Conservation (phyloP, 2,797 vertebrate genomes). For the Enteromius trimaculatus region DNA sequence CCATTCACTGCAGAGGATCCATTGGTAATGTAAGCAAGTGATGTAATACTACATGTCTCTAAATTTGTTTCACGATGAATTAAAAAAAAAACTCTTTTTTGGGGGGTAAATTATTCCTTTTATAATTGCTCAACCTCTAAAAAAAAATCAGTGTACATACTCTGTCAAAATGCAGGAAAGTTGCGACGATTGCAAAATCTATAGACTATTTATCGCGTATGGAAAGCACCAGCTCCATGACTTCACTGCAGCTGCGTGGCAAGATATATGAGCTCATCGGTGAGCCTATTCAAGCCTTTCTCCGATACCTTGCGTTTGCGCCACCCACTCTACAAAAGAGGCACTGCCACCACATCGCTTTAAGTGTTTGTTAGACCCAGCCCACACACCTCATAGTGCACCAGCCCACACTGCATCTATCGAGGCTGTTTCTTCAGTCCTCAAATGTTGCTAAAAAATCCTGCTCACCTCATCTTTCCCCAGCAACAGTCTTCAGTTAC, state of each 20-base stretch:
- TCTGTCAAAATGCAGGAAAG: not conserved
- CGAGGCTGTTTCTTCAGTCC: constrained; percentile 11
- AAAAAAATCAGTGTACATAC: too few species aligned
- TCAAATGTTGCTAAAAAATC: constrained; percentile 30
- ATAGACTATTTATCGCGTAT: constrained; percentile 3
- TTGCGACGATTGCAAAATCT: constrained; percentile 2
- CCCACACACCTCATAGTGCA: constrained; percentile 43
- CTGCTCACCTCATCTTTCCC: constrained; percentile 34
- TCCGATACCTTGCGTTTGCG: constrained; percentile 28
- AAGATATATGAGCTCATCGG: constrained; percentile 31
- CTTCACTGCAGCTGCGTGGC: constrained; percentile 30
- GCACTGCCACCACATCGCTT: not conserved
- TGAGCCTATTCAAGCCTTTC: constrained; percentile 31
- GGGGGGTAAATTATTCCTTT: too few species aligned
- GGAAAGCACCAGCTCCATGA: not conserved
- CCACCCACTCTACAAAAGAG: constrained; percentile 42
- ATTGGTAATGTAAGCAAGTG: not conserved
- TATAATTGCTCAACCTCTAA: too few species aligned
- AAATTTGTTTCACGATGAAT: not conserved
- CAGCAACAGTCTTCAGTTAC: constrained; percentile 42
- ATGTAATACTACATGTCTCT: not conserved
- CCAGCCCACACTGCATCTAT: constrained; percentile 39
- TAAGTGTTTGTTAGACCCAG: constrained; percentile 28
- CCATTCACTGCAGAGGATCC: not conserved
- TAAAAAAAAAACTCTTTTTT: too few species aligned